These are phyloP conservation scores for Pipistrellus nathusii DNA, from an alignment of 2,797 vertebrate species.

Conservation along the genomic window DNA sequence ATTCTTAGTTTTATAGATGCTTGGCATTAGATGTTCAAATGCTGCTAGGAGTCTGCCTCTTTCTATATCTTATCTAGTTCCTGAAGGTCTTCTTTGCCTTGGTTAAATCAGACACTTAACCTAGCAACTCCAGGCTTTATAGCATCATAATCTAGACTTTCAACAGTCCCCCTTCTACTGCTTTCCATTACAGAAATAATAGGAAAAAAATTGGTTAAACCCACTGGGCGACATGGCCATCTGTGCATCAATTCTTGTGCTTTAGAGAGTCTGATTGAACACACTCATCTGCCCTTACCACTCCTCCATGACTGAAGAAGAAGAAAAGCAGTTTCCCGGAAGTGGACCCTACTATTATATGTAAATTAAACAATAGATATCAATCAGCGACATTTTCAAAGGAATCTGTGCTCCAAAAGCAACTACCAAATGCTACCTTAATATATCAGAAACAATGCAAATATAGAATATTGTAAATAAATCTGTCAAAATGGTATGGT, in stretches of 20 bases:
- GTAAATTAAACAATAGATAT: not conserved
- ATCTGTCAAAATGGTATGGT: not conserved
- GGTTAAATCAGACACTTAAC: not conserved
- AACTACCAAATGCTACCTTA: not conserved
- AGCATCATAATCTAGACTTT: not conserved
- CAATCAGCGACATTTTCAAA: not conserved
- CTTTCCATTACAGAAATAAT: not conserved
- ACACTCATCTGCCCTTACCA: not conserved
- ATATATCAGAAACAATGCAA: not conserved
- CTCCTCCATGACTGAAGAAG: not conserved
- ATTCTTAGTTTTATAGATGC: not conserved
- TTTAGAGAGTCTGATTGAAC: not conserved
- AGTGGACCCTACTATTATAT: not conserved
- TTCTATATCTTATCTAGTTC: not conserved
- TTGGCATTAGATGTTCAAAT: not conserved
- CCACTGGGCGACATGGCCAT: too few relatives aligned
- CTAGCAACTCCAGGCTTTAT: not conserved
- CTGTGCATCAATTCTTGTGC: not conserved
- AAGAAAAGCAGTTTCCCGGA: not conserved
- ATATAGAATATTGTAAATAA: not conserved
- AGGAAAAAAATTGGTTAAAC: not conserved
- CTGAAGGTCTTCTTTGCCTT: not conserved
- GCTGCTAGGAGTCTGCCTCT: not conserved
- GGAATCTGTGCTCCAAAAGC: not conserved
- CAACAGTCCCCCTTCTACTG: not conserved